Evolutionary conservation across 2,113 vertebrate species (phyloP), one percentile per base, ranked within the genome.

Genomic region (Lasiurus cinereus): DNA sequence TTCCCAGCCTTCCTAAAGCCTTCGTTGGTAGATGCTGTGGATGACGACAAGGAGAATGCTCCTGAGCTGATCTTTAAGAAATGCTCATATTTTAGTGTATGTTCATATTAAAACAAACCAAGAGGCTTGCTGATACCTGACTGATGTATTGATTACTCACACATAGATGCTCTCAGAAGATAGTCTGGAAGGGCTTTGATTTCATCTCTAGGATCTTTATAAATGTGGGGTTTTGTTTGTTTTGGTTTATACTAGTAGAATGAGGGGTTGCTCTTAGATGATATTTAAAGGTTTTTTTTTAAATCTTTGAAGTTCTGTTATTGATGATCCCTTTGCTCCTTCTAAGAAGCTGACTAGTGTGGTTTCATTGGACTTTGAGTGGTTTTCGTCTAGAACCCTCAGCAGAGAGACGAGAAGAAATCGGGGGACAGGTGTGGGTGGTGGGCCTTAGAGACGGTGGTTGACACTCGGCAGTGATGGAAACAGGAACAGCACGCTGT

Each of bases 201-300:
- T 92, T 83, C 67, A 72, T 33, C 29, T 78, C 0, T 48, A 52
- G 36, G 10, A 36, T 80, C 43, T 93, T 83, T 88, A 10, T 10
- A 7, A 46, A 6, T 46, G 46, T 46, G 46, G 46, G 7, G 46
- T 46, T 46, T 46, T 46, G 46, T 46, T 10, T 59, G 10, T 87
- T 16, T 92, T 89, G 82, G 8, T 87, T 88, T 88, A 36, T 80
- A 56, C 54, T 56, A 56, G 54, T 56, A 88, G 50, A 78, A 62
- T 33, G 15, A 87, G 39, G 22, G 16, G 12, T 76, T 91, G 83
- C 27, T 74, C 22, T 70, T 89, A 90, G 12, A 36, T 64, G 31
- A 52, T 66, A 13, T 59, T 88, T 72, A 86, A 67, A 33, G n/a
- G 8, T 90, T 62, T 59, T 59, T 89, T 33, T n/a, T 91, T 83